Percentiles rank a stretch among this genome's conserved stretches.
Evolutionary conservation across 1,140 invertebrate species (phyloP).

Genomic region (Drosophila busckii): DNA sequence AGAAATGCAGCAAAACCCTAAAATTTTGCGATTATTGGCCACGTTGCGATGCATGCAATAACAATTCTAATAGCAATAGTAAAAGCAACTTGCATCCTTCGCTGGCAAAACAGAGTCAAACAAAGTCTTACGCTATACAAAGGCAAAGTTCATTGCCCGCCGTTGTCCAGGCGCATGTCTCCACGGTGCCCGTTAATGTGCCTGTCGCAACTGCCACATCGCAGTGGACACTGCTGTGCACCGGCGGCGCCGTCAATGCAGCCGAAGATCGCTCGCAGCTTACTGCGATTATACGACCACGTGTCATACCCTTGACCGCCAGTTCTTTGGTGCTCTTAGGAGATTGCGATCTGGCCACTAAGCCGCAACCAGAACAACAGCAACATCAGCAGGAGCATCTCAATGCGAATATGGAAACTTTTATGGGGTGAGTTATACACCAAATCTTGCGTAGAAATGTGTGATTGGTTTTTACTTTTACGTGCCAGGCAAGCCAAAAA

Average conservation of each 20-base stretch:
- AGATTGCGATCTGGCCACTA: conserved; percentile 42
- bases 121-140: conserved; percentile 1
- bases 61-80: conserved; percentile 20
- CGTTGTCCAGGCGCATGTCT: conserved; percentile 24
- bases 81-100: conserved; percentile 16
- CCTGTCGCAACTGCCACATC: conserved; percentile 15
- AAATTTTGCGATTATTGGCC: conserved; percentile 70
- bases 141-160: not conserved
- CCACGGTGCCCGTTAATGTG: conserved; percentile 43
- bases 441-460: too few relatives aligned
- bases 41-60: conserved; percentile 54
- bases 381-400: not conserved
- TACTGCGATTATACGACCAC: conserved; percentile 33
- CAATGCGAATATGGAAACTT: not conserved
- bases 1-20: conserved; percentile 48
- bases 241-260: conserved; percentile 35
- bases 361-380: not conserved
- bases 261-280: conserved; percentile 23
- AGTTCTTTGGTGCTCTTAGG: conserved; percentile 49
- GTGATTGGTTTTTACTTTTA: not conserved
- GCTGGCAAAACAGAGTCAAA: not conserved
- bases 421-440: conserved; percentile 22
- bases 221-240: conserved; percentile 57
- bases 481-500: conserved; percentile 2
- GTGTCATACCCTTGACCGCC: conserved; percentile 35